Evolutionary conservation across 1,140 invertebrate genomes (phyloP).

Genomic region (Panagrolaimus sp.): DNA sequence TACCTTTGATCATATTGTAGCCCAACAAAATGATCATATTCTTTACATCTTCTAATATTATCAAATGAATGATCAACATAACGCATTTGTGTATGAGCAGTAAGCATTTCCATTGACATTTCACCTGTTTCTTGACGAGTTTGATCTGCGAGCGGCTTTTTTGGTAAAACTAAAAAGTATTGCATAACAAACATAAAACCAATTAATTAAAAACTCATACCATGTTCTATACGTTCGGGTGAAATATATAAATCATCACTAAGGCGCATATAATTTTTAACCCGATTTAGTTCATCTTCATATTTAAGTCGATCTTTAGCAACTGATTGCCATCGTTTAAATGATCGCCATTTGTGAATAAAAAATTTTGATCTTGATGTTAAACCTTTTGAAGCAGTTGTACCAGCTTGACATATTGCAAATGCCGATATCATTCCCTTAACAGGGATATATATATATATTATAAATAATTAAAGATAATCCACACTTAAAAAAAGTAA

Average conservation of each 20-base stretch:
- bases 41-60: constrained; percentile 41
- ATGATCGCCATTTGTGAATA: constrained; percentile 44
- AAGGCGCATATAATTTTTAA: constrained; percentile 36
- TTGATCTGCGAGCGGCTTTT: constrained; percentile 43
- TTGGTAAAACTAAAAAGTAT: constrained; percentile 41
- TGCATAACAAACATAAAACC: background rate
- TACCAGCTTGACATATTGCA: background rate
- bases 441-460: background rate
- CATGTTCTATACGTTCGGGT: constrained; percentile 43
- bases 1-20: constrained; percentile 56
- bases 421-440: background rate
- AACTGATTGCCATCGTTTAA: constrained; percentile 54
- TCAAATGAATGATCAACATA: constrained; percentile 56
- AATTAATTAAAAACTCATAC: constrained; percentile 21
- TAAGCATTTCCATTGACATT: constrained; percentile 42
- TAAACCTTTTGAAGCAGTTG: background rate
- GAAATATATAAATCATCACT: constrained; percentile 46
- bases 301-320: constrained; percentile 38
- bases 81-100: constrained; percentile 48
- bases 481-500: too few relatives aligned
- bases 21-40: constrained; percentile 46
- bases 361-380: background rate
- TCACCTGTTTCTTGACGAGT: constrained; percentile 42
- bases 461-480: background rate
- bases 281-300: constrained; percentile 26